Percentiles rank a stretch among this genome's conserved stretches.
Conservation (phyloP, 2,888 invertebrate genomes). For the Seira ritae region DNA sequence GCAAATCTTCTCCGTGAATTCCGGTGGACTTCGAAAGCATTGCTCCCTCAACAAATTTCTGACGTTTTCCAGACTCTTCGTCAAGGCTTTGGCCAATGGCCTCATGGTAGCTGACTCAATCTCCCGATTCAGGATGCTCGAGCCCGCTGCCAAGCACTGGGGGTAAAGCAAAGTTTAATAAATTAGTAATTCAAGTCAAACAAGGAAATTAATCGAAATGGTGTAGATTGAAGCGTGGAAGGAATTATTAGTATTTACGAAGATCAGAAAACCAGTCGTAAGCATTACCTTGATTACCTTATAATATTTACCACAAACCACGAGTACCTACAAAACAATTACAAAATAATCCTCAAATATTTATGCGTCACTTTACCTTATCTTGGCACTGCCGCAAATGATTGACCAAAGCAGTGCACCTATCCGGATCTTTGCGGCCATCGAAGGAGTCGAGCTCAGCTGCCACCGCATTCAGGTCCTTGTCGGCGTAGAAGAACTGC, state of each 20-base stretch:
- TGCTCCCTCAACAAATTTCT: slow-evolving; percentile 93
- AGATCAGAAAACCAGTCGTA: background rate
- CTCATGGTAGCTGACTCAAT: slow-evolving; percentile 97
- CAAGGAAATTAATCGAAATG: background rate
- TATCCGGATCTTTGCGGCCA: slow-evolving; percentile 97
- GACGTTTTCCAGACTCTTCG: slow-evolving; percentile 96
- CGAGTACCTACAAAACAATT: background rate
- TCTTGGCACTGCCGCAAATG: slow-evolving; percentile 95
- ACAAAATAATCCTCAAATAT: no score
- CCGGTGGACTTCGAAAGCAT: slow-evolving; percentile 82
- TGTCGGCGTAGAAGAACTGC: slow-evolving; percentile 98
- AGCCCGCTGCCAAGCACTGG: slow-evolving; percentile 97
- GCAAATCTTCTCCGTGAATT: slow-evolving; percentile 76
- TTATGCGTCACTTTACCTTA: slow-evolving; percentile 75
- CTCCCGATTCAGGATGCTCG: slow-evolving; percentile 98
- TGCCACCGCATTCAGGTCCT: slow-evolving; percentile 95
- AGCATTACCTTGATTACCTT: background rate
- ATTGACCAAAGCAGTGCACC: slow-evolving; percentile 96
- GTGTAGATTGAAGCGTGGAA: background rate
- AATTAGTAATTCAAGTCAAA: background rate
- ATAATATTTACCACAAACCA: background rate
- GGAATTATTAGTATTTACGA: no score
- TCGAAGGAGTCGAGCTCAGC: slow-evolving; percentile 99
- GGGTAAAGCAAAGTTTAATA: slow-evolving; percentile 74
- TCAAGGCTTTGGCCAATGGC: slow-evolving; percentile 95